Evolutionary conservation across 2,797 vertebrate genomes (phyloP).

Genomic region (Sebastes diploproa): DNA sequence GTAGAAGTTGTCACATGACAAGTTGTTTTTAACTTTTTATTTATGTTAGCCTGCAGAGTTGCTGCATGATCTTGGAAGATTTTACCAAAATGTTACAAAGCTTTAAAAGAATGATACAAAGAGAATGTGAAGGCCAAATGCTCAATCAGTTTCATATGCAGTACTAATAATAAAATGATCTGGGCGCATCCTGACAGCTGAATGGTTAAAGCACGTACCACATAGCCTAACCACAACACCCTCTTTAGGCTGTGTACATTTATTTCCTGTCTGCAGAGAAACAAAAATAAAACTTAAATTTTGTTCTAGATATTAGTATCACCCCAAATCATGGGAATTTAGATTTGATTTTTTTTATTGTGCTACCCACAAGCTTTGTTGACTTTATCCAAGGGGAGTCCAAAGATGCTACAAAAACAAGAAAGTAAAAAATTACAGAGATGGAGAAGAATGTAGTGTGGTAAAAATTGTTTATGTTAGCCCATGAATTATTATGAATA

Average conservation of each 20-base stretch:
- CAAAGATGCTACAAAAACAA: neutral
- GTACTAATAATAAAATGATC: neutral
- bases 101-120: neutral
- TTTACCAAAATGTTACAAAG: neutral
- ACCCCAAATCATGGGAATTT: neutral
- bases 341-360: neutral
- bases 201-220: neutral
- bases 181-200: accelerated
- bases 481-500: neutral
- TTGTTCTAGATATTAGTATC: neutral
- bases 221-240: neutral
- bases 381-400: neutral
- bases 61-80: too few species aligned
- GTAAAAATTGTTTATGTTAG: neutral
- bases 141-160: neutral
- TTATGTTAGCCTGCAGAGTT: neutral
- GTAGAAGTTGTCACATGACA: neutral
- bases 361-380: neutral
- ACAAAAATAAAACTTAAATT: neutral
- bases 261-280: neutral
- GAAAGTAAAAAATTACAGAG: neutral
- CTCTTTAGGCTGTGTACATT: neutral
- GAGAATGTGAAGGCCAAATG: neutral
- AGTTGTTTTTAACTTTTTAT: neutral
- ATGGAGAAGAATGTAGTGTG: neutral